Percentiles rank a stretch among this genome's conserved stretches.
These are phyloP conservation scores for Amiota communis DNA, from an alignment of 2,888 invertebrate species.

Conservation along the genomic window DNA sequence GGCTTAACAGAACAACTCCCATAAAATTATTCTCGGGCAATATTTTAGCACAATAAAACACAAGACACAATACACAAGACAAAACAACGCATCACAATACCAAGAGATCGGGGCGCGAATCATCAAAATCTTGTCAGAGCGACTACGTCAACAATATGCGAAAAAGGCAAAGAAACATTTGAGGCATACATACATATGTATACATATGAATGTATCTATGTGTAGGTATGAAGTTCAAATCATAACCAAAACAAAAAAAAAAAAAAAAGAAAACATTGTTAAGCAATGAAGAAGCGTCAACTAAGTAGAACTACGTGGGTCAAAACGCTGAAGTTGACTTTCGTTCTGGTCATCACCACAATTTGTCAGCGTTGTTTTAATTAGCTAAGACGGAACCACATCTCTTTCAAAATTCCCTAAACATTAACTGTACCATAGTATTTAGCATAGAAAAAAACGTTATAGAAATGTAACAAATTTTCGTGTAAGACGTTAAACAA, in stretches of 20 bases:
- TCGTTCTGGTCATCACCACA: conserved; percentile 4
- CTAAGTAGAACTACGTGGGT: neutral
- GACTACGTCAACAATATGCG: conserved; percentile 7
- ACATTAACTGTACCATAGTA: neutral
- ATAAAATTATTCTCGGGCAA: conserved; percentile 60
- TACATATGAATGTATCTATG: neutral
- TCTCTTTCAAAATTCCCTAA: conserved; percentile 12
- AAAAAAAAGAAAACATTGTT: conserved; percentile 22
- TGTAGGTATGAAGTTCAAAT: conserved; percentile 36
- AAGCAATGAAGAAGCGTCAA: neutral
- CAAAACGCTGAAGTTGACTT: neutral
- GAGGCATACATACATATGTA: conserved; percentile 35
- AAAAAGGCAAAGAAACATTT: conserved; percentile 32
- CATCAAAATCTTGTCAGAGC: too few relatives aligned
- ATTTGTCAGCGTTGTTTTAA: conserved; percentile 15
- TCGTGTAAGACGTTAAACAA: conserved; percentile 14
- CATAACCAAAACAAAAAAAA: conserved; percentile 39
- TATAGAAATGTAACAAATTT: conserved; percentile 18
- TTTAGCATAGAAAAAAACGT: conserved; percentile 18
- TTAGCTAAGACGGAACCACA: conserved; percentile 1
- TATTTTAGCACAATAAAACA: conserved; percentile 54
- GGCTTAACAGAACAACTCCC: conserved; percentile 63
- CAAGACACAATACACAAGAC: conserved; percentile 39
- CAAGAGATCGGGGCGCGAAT: neutral
- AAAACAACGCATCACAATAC: conserved; percentile 35